Evolutionary conservation across 2,888 invertebrate species (phyloP).

Genomic region (Malacosoma neustria): DNA sequence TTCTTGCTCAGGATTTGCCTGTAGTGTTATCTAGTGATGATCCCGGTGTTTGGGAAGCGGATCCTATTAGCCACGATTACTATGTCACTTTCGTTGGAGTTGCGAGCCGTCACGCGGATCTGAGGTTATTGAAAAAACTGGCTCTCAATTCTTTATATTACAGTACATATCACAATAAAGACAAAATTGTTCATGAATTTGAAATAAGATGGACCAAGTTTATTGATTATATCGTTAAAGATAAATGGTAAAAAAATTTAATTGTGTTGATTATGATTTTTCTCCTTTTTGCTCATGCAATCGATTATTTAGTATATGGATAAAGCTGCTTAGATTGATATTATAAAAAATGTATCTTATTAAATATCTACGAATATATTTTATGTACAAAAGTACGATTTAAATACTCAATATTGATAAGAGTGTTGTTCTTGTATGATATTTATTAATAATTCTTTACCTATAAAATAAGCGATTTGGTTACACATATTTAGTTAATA

Average conservation of each 20-base stretch:
- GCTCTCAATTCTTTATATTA: slow-evolving; percentile 83
- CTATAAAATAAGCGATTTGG: too few relatives aligned
- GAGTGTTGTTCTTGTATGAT: too few relatives aligned
- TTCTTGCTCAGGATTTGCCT: slow-evolving; percentile 79
- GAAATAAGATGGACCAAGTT: slow-evolving; percentile 56
- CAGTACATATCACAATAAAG: slow-evolving; percentile 72
- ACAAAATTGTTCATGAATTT: slow-evolving; percentile 46
- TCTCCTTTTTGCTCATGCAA: too few relatives aligned
- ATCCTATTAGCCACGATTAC: slow-evolving; percentile 80
- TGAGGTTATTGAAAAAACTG: slow-evolving; percentile 82
- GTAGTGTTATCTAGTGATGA: slow-evolving; percentile 86
- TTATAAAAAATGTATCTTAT: too few relatives aligned
- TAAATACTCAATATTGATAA: too few relatives aligned
- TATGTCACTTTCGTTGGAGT: slow-evolving; percentile 86
- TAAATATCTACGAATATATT: too few relatives aligned
- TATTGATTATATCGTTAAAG: slow-evolving; percentile 34
- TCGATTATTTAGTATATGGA: too few relatives aligned
- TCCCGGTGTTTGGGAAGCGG: slow-evolving; percentile 84
- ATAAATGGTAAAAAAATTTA: slow-evolving; percentile 26
- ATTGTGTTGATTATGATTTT: too few relatives aligned
- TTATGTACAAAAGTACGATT: too few relatives aligned
- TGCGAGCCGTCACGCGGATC: slow-evolving; percentile 79
- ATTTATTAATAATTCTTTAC: too few relatives aligned
- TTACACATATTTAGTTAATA: too few relatives aligned
- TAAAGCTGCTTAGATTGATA: too few relatives aligned